phyloP scores from a whole-genome alignment of 2,113 vertebrate species.

The Aramus guarauna region DNA sequence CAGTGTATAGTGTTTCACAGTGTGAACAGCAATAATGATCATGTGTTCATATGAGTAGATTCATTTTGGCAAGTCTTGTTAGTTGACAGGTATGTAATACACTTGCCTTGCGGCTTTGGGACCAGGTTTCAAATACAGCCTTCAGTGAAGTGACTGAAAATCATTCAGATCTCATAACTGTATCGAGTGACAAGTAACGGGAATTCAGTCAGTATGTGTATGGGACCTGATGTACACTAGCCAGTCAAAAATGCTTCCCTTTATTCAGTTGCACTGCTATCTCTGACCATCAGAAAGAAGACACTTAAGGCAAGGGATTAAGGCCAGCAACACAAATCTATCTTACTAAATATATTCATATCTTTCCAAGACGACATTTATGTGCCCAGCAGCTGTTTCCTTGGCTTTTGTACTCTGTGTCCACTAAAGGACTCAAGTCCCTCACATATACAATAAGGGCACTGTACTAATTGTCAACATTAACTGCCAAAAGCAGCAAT shows the following conservation, averaged over 20 bases:
- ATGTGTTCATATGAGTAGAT: slow-evolving; percentile 55
- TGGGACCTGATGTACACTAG: slow-evolving; percentile 33
- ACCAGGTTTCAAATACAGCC: slow-evolving; percentile 61
- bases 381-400: slow-evolving; percentile 62
- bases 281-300: slow-evolving; percentile 57
- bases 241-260: slow-evolving; percentile 51
- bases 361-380: slow-evolving; percentile 51
- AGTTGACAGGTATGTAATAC: slow-evolving; percentile 59
- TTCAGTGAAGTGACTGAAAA: slow-evolving; percentile 60
- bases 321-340: slow-evolving; percentile 44
- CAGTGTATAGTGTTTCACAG: slow-evolving; percentile 36
- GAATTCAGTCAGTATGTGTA: slow-evolving; percentile 21
- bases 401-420: slow-evolving; percentile 38
- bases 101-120: slow-evolving; percentile 54
- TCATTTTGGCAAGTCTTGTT: slow-evolving; percentile 65
- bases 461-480: slow-evolving; percentile 50
- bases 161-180: slow-evolving; percentile 62
- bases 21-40: slow-evolving; percentile 57
- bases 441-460: background rate
- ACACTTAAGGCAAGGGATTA: slow-evolving; percentile 59
- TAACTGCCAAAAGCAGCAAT: slow-evolving; percentile 59
- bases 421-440: slow-evolving; percentile 43
- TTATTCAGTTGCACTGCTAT: background rate
- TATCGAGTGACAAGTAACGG: slow-evolving; percentile 31
- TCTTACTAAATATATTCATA: slow-evolving; percentile 53